Conservation (phyloP, 2,113 vertebrate genomes). For the Periophthalmodon schlosseri region DNA sequence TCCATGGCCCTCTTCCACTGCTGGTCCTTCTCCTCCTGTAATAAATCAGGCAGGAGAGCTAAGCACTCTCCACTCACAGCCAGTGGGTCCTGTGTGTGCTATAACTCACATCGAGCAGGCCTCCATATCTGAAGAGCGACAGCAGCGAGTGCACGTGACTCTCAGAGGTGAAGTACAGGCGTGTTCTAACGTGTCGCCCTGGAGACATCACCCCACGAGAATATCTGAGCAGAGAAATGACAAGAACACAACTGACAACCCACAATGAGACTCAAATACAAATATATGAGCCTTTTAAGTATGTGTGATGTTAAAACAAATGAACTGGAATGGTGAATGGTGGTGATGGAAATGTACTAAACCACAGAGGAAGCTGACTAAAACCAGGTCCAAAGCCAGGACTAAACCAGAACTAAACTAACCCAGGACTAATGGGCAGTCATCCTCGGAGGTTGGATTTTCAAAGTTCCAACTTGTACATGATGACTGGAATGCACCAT, state of each 20-base stretch:
- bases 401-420: neutral
- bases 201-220: conserved; percentile 96
- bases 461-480: too few relatives aligned
- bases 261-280: too few relatives aligned
- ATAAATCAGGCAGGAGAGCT: neutral
- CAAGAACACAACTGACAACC: neutral
- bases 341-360: too few relatives aligned
- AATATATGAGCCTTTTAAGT: too few relatives aligned
- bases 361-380: too few relatives aligned
- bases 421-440: neutral
- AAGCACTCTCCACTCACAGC: too few relatives aligned
- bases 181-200: conserved; percentile 92
- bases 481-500: too few relatives aligned
- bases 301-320: too few relatives aligned
- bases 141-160: conserved; percentile 97
- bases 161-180: conserved; percentile 97
- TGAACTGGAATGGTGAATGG: too few relatives aligned
- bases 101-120: conserved; percentile 89
- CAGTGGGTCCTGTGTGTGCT: too few relatives aligned
- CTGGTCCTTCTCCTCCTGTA: conserved; percentile 90
- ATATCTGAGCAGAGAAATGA: conserved; percentile 71
- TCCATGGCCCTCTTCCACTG: conserved; percentile 99
- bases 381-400: neutral
- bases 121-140: conserved; percentile 94
- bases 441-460: too few relatives aligned